phyloP scores from a whole-genome alignment of 2,888 invertebrate genomes.

The Synergus laeviventris region DNA sequence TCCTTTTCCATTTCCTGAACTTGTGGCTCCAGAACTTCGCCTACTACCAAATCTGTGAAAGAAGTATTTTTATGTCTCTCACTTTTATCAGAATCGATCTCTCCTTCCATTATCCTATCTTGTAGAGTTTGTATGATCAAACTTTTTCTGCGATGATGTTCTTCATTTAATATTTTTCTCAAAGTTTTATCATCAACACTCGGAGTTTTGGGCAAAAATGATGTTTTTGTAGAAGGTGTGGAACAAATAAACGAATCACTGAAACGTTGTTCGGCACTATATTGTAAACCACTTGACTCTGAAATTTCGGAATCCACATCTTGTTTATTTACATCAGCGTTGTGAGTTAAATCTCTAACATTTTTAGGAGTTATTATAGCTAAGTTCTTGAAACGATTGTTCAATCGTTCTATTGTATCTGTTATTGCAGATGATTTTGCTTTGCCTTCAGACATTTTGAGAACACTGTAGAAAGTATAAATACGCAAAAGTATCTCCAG shows the following conservation, averaged over 20 bases:
- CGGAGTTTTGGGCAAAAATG: background rate
- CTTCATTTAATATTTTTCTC: background rate
- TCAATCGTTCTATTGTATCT: background rate
- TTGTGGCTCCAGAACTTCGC: background rate
- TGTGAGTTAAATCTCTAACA: background rate
- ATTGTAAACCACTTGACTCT: background rate
- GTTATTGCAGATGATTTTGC: background rate
- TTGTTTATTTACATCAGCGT: background rate
- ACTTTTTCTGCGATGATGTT: background rate
- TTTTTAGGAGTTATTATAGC: background rate
- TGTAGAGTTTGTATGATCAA: background rate
- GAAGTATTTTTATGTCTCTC: background rate
- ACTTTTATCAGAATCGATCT: background rate
- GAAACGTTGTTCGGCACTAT: background rate
- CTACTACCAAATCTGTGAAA: background rate
- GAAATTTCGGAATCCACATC: background rate
- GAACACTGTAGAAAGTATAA: background rate
- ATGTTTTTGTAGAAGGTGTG: background rate
- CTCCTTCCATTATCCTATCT: background rate
- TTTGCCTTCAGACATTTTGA: background rate
- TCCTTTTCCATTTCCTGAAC: conserved; percentile 9
- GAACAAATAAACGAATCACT: background rate
- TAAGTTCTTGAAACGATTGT: background rate
- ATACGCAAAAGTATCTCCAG: too few species aligned
- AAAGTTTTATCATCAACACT: background rate